phyloP scores from a whole-genome alignment of 2,797 vertebrate species.

The Rhinatrema bivittatum region DNA sequence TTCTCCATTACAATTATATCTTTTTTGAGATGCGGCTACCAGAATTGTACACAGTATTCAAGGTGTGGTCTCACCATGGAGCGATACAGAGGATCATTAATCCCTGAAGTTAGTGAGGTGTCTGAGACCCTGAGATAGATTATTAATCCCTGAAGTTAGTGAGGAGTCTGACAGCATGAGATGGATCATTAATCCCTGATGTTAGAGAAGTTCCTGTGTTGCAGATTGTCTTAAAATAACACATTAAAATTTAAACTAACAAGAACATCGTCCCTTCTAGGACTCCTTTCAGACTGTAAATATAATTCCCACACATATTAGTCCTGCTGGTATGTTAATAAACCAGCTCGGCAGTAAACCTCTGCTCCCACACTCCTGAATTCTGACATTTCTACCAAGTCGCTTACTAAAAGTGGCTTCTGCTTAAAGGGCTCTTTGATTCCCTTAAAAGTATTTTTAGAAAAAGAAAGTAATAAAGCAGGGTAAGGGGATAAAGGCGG shows the following conservation, averaged over 20 bases:
- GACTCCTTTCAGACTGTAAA: no score
- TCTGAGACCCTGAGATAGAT: no score
- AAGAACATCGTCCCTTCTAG: background rate
- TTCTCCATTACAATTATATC: no score
- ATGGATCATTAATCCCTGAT: slow-evolving; percentile 4
- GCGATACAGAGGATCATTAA: no score
- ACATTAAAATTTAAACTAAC: background rate
- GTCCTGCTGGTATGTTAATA: no score
- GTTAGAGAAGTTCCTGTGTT: slow-evolving; percentile 16
- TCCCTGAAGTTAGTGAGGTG: no score
- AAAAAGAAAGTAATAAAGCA: slow-evolving; percentile 62
- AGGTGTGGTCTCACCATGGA: no score
- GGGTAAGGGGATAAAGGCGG: slow-evolving; percentile 30
- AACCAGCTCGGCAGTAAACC: no score
- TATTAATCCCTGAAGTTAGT: slow-evolving; percentile 4
- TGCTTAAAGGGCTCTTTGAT: slow-evolving; percentile 68
- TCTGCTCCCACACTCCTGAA: slow-evolving; percentile 14
- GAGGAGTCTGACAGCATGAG: background rate
- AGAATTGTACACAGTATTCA: no score
- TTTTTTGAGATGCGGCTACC: no score
- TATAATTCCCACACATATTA: no score
- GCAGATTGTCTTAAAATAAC: slow-evolving; percentile 7
- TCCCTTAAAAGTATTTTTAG: slow-evolving; percentile 71
- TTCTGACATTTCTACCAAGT: slow-evolving; percentile 17
- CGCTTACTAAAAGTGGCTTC: slow-evolving; percentile 32